phyloP scores from a whole-genome alignment of 1,140 invertebrate genomes.

The Zaprionus ghesquierei region DNA sequence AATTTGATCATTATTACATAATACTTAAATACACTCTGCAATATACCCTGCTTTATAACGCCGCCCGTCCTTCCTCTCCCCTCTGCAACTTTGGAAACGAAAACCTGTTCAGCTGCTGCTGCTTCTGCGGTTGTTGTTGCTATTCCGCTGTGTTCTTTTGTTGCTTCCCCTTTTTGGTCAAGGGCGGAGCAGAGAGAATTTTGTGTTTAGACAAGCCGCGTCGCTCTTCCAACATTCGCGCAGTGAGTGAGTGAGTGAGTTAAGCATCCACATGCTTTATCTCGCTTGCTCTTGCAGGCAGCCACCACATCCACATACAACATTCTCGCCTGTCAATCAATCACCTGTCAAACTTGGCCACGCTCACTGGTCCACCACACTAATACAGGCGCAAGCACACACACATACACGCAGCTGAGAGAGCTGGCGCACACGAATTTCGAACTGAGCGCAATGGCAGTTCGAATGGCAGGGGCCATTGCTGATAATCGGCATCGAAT shows the following conservation, averaged over 20 bases:
- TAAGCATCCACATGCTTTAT: constrained; percentile 2
- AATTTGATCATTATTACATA: too few species aligned
- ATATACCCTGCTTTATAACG: too few species aligned
- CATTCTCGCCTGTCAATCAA: constrained; percentile 72
- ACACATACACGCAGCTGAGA: constrained; percentile 8
- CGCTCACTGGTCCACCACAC: constrained; percentile 56
- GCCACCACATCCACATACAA: too few species aligned
- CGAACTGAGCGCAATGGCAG: constrained; percentile 33
- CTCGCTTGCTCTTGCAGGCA: constrained; percentile 44
- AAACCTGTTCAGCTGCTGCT: constrained; percentile 31
- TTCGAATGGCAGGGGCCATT: constrained; percentile 36
- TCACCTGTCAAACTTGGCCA: constrained; percentile 74
- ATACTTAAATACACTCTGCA: too few species aligned
- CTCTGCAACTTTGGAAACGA: neutral
- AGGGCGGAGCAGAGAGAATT: constrained; percentile 44
- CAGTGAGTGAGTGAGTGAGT: neutral
- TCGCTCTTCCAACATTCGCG: constrained; percentile 33
- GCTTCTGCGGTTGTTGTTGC: neutral
- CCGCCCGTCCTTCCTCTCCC: neutral
- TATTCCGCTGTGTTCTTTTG: neutral
- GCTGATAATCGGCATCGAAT: constrained; percentile 2
- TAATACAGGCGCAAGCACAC: constrained; percentile 3
- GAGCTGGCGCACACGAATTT: constrained; percentile 1
- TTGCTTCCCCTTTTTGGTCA: constrained; percentile 5
- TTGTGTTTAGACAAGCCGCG: neutral